A percentile compares a stretch with the other conserved stretches of the same genome.
Evolutionary conservation across 2,888 invertebrate species (phyloP).

Genomic region (Dynastes tityus): DNA sequence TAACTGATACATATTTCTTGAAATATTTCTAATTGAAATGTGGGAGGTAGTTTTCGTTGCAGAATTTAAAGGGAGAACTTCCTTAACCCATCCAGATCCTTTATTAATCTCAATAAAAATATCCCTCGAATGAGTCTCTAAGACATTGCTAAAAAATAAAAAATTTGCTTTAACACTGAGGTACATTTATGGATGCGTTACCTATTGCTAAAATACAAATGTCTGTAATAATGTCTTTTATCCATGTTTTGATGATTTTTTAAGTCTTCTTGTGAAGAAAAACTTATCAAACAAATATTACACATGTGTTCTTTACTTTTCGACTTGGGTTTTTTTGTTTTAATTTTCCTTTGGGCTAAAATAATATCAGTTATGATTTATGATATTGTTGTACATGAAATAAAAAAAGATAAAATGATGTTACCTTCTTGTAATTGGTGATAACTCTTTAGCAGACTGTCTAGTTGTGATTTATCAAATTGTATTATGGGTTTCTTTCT

Average conservation of each 20-base stretch:
- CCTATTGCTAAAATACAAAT: conserved; percentile 36
- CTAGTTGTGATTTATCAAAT: conserved; percentile 12
- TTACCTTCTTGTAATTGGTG: not conserved
- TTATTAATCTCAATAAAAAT: conserved; percentile 32
- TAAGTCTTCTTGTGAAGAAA: not conserved
- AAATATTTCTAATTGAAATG: conserved; percentile 22
- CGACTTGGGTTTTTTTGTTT: not conserved
- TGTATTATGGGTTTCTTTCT: conserved; percentile 9
- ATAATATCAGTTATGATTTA: not conserved
- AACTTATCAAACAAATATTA: conserved; percentile 18
- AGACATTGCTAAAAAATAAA: conserved; percentile 20
- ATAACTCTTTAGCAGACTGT: not conserved
- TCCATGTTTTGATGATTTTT: conserved; percentile 13
- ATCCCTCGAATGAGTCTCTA: not conserved
- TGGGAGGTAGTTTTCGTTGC: not conserved
- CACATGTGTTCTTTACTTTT: conserved; percentile 23
- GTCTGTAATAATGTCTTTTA: conserved; percentile 19
- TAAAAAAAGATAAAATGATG: not conserved
- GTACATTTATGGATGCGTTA: not conserved
- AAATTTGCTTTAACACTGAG: no score
- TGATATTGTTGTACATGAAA: not conserved
- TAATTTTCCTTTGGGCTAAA: not conserved
- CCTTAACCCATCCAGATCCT: conserved; percentile 19
- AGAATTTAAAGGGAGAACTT: conserved; percentile 19
- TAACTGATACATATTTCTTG: conserved; percentile 15